phyloP scores from a whole-genome alignment of 2,888 invertebrate species.

The Icerya purchasi region DNA sequence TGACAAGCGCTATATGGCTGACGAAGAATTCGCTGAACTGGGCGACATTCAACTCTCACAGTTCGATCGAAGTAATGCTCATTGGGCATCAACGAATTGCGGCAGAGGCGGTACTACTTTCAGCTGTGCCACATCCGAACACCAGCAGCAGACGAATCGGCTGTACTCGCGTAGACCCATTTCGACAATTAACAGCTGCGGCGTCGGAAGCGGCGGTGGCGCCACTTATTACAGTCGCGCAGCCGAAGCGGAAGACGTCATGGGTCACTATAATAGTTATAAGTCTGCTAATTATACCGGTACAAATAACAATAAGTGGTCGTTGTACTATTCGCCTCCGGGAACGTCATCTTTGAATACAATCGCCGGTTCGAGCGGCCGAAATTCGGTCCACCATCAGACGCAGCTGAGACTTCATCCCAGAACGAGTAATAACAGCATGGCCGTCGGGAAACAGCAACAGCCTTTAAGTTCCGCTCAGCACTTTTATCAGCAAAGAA shows the following conservation, averaged over 20 bases:
- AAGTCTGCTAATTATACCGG: conserved; percentile 23
- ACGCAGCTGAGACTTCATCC: conserved; percentile 31
- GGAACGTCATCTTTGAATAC: conserved; percentile 76
- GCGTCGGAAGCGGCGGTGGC: conserved; percentile 18
- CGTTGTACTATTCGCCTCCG: conserved; percentile 57
- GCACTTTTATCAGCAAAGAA: conserved; percentile 5
- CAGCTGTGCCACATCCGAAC: conserved; percentile 14
- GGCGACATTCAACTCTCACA: conserved; percentile 24
- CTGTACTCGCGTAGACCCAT: conserved; percentile 12
- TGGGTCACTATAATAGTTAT: conserved; percentile 24
- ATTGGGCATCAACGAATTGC: conserved; percentile 14
- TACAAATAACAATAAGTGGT: background rate
- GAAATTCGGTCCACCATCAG: conserved; percentile 32
- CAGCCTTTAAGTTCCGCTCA: conserved; percentile 12
- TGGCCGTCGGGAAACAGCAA: conserved; percentile 5
- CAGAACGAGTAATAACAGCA: conserved; percentile 16
- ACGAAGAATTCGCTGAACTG: conserved; percentile 28
- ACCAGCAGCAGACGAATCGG: background rate
- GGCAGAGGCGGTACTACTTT: conserved; percentile 16
- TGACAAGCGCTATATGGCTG: conserved; percentile 21
- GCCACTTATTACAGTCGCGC: conserved; percentile 18
- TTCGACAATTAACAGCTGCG: conserved; percentile 16
- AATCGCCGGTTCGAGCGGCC: conserved; percentile 46
- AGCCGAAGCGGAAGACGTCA: conserved; percentile 25
- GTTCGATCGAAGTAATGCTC: conserved; percentile 10